Base-by-base conservation (phyloP, 2,888 invertebrate genomes). In the Mylabris sibirica region DNA sequence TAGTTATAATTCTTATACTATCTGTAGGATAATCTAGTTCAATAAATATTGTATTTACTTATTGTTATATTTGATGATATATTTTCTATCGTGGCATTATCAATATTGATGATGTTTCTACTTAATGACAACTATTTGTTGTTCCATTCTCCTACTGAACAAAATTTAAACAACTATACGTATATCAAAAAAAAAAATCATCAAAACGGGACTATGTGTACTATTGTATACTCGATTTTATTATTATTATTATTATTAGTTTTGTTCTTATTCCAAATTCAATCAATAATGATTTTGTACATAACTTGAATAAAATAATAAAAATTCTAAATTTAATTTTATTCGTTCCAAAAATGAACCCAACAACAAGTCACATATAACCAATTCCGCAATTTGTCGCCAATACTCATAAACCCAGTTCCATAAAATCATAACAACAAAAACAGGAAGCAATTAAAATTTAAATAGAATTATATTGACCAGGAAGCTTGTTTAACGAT, bases 201-300 rank as follows among this genome's bases (percentile, higher is more conserved):
- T 38, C 8, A 8, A 49, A 49, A 49, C 14, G 24, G 53, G 22
- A 53, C 9, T 53, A 53, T 53, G 53, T 53, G 53, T 53, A 53
- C 53, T 53, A 61, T 26, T 68, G 65, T 68, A 65, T 60, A 65
- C 61, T 60, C 35, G 11, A 41, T 65, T 57, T 61, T 17, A 63
- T 35, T 35, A 3, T 34, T 20, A 14, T 61, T 17, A 63, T 35
- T 35, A 3, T 34, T 20, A 14, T 63, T 44, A 57, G 17, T 41
- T 30, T 35, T 63, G 9, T 38, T 62, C n/a, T 62, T 35, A 17
- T 22, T 38, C 12, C 11, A 11, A 20, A n/a, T 35, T n/a, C 22
- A 66, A 20, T 34, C 65, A 65, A 65, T 60, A 69, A 66, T 66
- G 63, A 63, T 69, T 69, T 69, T 69, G 68, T 69, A 69, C 60